A percentile compares a stretch with the other conserved stretches of the same genome.
Conservation (phyloP, 1,140 invertebrate genomes). For the Aphis gossypii region DNA sequence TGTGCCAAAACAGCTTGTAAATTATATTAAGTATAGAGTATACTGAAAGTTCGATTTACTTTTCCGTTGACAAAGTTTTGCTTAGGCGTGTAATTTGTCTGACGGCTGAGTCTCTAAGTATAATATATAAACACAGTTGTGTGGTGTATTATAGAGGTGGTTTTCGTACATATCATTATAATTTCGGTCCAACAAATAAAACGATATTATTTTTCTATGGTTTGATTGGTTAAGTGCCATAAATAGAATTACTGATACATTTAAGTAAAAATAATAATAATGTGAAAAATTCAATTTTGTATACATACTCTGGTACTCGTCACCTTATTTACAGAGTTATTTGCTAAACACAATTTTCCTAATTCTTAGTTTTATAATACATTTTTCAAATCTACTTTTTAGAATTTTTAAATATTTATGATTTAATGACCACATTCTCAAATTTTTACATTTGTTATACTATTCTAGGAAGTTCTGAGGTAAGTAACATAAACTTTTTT, state of each 20-base stretch:
- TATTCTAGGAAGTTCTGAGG: no score
- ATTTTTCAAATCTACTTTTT: background rate
- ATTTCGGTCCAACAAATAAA: background rate
- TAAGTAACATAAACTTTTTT: background rate
- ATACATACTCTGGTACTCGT: background rate
- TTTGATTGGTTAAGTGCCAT: background rate
- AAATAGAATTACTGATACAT: background rate
- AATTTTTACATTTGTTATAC: background rate
- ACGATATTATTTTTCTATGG: background rate
- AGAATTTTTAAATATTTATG: background rate
- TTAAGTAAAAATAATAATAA: background rate
- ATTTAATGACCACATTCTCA: background rate
- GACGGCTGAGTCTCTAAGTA: background rate
- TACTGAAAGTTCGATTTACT: background rate
- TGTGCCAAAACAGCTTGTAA: background rate
- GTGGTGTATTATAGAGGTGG: background rate
- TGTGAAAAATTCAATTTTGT: background rate
- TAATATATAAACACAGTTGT: background rate
- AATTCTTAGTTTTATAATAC: background rate
- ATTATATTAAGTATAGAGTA: background rate
- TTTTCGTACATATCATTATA: background rate
- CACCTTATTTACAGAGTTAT: no score
- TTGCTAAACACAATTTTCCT: no score
- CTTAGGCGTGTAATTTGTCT: background rate
- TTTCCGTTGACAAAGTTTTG: constrained; percentile 7